Evolutionary conservation across 2,113 vertebrate genomes (phyloP).

Genomic region (Hippoglossus stenolepis): DNA sequence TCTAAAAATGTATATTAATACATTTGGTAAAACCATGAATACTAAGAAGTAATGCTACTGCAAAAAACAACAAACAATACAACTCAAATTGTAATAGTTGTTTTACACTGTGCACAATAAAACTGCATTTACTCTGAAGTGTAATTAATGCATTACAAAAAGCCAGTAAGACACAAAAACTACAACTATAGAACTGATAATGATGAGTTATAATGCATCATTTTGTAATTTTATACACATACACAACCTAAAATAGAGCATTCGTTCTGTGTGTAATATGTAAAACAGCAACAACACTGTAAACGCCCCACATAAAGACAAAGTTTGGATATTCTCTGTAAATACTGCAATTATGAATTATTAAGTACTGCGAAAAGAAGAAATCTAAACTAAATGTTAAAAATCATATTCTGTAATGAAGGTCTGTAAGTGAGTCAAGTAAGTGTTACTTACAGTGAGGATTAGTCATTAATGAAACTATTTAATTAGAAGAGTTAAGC

Average conservation of each 20-base stretch:
- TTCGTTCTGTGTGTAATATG: neutral
- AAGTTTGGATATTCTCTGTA: neutral
- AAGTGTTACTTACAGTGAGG: conserved; percentile 25
- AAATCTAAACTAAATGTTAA: neutral
- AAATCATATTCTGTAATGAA: neutral
- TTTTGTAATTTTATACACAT: neutral
- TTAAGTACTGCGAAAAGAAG: neutral
- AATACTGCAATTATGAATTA: neutral
- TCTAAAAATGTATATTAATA: neutral
- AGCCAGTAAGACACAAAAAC: no score
- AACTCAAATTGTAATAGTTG: neutral
- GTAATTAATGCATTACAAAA: no score
- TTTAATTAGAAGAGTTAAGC: conserved; percentile 51
- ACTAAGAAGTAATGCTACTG: neutral
- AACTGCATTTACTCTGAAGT: no score
- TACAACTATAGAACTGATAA: no score
- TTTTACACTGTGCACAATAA: no score
- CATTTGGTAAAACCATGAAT: neutral
- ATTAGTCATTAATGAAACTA: conserved; percentile 43
- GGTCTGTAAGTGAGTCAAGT: conserved; percentile 11
- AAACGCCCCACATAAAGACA: neutral
- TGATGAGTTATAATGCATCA: no score
- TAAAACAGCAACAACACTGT: neutral
- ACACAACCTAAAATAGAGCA: neutral
- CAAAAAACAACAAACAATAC: neutral